Evolutionary conservation across 2,113 vertebrate species (phyloP).

Genomic region (Megaceryle torquata): DNA sequence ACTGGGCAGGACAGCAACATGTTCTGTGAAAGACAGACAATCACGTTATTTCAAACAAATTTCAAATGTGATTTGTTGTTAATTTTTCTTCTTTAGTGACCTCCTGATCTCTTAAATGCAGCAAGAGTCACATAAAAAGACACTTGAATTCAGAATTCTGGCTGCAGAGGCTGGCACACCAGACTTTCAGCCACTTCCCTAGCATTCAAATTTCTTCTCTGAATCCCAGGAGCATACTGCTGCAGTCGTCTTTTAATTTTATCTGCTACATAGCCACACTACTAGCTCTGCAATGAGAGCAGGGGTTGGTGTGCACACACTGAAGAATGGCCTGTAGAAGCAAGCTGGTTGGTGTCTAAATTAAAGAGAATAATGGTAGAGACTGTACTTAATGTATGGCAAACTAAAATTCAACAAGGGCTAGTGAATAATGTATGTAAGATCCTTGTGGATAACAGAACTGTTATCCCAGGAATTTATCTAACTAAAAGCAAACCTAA

Average conservation of each 20-base stretch:
- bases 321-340: background rate
- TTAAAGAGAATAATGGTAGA: background rate
- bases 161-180: background rate
- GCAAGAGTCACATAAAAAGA: background rate
- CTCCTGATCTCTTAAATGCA: background rate
- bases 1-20: slow-evolving; percentile 39
- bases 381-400: no score
- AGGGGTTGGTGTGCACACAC: rapidly evolving
- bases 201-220: background rate
- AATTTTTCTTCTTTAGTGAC: background rate
- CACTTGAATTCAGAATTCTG: background rate
- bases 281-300: background rate
- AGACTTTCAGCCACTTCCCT: background rate
- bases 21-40: slow-evolving; percentile 52
- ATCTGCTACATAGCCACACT: background rate
- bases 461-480: background rate
- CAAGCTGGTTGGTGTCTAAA: background rate
- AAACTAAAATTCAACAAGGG: background rate
- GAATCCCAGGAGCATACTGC: background rate
- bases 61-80: background rate
- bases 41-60: background rate
- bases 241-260: background rate
- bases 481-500: background rate
- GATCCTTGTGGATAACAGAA: background rate
- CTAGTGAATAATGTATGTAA: background rate